phyloP scores from a whole-genome alignment of 2,888 invertebrate species.

The Cataglyphis cursor region DNA sequence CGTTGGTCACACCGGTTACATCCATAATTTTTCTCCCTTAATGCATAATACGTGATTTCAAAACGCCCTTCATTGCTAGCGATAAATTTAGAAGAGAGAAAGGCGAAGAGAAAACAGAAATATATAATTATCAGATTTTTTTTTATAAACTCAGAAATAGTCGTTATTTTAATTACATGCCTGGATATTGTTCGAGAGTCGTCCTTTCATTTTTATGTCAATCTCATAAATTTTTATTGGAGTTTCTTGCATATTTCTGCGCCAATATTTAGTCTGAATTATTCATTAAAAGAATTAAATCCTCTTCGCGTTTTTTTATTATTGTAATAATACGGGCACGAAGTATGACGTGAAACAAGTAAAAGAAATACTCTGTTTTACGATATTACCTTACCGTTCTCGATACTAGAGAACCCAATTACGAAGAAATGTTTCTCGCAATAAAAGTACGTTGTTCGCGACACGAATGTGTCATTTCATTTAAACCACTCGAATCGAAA shows the following conservation, averaged over 20 bases:
- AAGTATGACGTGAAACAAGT: slow-evolving; percentile 11
- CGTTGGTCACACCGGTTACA: slow-evolving; percentile 47
- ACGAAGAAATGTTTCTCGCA: slow-evolving; percentile 16
- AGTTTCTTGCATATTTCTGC: background rate
- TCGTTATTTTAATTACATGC: background rate
- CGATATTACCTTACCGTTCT: slow-evolving; percentile 10
- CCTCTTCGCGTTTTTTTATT: slow-evolving; percentile 14
- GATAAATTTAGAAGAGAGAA: background rate
- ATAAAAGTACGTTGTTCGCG: slow-evolving; percentile 17
- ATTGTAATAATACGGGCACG: slow-evolving; percentile 11
- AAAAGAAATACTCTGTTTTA: slow-evolving; percentile 16
- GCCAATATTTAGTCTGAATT: background rate
- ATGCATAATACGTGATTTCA: slow-evolving; percentile 23
- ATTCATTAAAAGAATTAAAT: background rate
- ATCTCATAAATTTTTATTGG: background rate
- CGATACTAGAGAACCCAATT: slow-evolving; percentile 34
- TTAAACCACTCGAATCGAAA: slow-evolving; percentile 13
- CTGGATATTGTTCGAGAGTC: background rate
- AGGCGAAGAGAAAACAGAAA: background rate
- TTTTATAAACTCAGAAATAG: background rate
- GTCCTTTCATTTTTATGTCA: background rate
- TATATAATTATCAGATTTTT: background rate
- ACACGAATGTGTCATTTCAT: background rate
- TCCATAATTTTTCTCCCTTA: background rate
- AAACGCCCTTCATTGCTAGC: background rate